Base-by-base conservation (phyloP, 2,113 vertebrate species). In the Aramus guarauna region DNA sequence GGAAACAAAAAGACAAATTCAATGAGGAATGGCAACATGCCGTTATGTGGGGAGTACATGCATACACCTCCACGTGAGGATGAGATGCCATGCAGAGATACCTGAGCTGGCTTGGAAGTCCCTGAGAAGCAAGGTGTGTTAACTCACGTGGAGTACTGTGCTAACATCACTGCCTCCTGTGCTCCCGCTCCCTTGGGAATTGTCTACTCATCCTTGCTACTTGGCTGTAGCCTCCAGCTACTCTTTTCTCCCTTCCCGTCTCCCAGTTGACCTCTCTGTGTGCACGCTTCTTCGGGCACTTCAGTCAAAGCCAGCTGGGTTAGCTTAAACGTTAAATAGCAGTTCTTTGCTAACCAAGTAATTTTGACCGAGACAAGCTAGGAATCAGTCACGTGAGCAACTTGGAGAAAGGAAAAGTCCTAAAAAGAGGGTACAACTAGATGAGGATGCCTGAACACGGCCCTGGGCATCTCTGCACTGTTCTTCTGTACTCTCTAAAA, bases 81-180 rank as follows among this genome's bases (percentile, higher is more conserved):
- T 14, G 77, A 81, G 68, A 56, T 39, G 52, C 32, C 93, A 96
- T 82, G 91, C 95, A 96, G 72, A 94, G 94, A 81, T 79, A 90
- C 87, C 95, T 94, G 95, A 89, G 89, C 92, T 92, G 95, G 72
- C 68, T 29, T 87, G 89, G 82, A 66, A 92, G 78, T 59, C 91
- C 75, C 93, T 74, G 89, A 81, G 89, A 9, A 94, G 94, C 68
- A 81, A 91, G 67, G 73, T 6, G 59, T 43, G 73, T 78, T 16
- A 67, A 41, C 86, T 48, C 52, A 37, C 2, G 0, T 7, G 89
- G 47, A 81, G 76, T 8, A 55, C 41, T 9, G 6, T 4, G 37
- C 55, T 89, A 84, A 41, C 60, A 63, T 56, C 47, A 16, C 73
- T 47, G 12, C 7, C 27, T 74, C 37, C 62, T 69, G 27, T 16